A percentile compares a stretch with the other conserved stretches of the same genome.
Evolutionary conservation across 2,113 vertebrate species (phyloP).

Genomic region (Cavia aperea): DNA sequence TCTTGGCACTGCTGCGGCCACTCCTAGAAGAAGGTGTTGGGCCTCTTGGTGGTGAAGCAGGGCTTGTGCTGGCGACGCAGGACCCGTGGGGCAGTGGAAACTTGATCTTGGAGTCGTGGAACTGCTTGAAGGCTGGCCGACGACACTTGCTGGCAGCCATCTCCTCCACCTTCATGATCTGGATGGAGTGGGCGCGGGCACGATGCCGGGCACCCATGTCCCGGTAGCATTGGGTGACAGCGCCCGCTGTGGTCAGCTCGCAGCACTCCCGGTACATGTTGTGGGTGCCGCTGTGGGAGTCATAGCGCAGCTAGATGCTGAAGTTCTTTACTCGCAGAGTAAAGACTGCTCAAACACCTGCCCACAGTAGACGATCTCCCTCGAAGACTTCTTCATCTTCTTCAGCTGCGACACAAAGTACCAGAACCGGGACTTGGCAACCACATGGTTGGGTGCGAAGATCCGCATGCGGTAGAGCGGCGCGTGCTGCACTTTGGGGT

Average conservation of each 20-base stretch:
- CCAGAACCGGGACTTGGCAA: conserved; percentile 98
- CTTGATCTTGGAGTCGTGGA: conserved; percentile 99
- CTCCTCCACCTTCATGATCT: conserved; percentile 98
- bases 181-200: conserved; percentile 93
- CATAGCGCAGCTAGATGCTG: conserved; percentile 97
- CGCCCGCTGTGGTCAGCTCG: conserved; percentile 93
- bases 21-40: conserved; percentile 94
- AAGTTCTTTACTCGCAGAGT: conserved; percentile 95
- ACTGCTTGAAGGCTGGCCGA: conserved; percentile 96
- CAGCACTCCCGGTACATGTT: conserved; percentile 99
- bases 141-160: conserved; percentile 96
- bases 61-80: conserved; percentile 96
- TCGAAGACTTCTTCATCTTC: conserved; percentile 98
- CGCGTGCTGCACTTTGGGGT: conserved; percentile 86
- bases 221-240: conserved; percentile 97
- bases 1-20: background rate
- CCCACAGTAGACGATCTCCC: conserved; percentile 96
- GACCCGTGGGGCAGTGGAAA: conserved; percentile 97
- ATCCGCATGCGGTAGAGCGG: conserved; percentile 98
- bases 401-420: conserved; percentile 98
- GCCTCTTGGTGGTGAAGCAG: conserved; percentile 99
- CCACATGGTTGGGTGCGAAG: conserved; percentile 95
- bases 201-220: conserved; percentile 98
- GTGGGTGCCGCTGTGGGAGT: conserved; percentile 97
- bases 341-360: conserved; percentile 95